These are phyloP conservation scores for Epizoanthus ramosus DNA, from an alignment of 92 coral and sea anemone genomes.

Conservation along the genomic window DNA sequence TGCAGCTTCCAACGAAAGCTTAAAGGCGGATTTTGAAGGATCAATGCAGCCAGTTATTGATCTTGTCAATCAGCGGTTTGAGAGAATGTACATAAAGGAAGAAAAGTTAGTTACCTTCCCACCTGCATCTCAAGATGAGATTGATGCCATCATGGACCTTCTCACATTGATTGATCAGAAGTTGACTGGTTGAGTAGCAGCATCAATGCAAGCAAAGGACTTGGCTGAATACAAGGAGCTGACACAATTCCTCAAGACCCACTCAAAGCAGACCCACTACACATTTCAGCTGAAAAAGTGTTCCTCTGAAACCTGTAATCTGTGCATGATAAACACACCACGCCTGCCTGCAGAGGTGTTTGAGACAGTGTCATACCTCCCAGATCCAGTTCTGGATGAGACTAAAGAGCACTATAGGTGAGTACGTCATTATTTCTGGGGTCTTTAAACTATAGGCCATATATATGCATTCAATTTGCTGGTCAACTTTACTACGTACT, in stretches of 20 bases:
- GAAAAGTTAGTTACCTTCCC: background rate
- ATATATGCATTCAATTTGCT: too few species aligned
- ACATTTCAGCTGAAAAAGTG: constrained; percentile 43
- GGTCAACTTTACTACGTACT: too few species aligned
- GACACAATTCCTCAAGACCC: background rate
- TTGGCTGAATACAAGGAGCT: background rate
- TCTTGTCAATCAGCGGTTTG: constrained; percentile 11
- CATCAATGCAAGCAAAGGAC: constrained; percentile 13
- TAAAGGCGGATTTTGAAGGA: background rate
- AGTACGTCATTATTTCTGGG: too few species aligned
- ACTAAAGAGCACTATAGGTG: constrained; percentile 26
- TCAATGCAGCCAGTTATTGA: constrained; percentile 2
- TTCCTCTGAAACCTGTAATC: background rate
- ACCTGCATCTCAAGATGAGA: constrained; percentile 25
- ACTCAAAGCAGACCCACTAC: constrained; percentile 36
- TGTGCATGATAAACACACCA: constrained; percentile 4
- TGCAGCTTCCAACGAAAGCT: background rate
- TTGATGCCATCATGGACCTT: background rate
- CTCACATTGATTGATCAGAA: background rate
- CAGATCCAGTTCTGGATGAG: constrained; percentile 45
- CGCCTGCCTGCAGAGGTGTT: constrained; percentile 31
- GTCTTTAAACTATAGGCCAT: too few species aligned
- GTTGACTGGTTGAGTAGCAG: constrained; percentile 11
- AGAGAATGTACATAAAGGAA: background rate
- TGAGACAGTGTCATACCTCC: constrained; percentile 31